Evolutionary conservation across 2,888 invertebrate genomes (phyloP), one percentile per base, ranked within the genome.

Genomic region (Aphrophora alni): DNA sequence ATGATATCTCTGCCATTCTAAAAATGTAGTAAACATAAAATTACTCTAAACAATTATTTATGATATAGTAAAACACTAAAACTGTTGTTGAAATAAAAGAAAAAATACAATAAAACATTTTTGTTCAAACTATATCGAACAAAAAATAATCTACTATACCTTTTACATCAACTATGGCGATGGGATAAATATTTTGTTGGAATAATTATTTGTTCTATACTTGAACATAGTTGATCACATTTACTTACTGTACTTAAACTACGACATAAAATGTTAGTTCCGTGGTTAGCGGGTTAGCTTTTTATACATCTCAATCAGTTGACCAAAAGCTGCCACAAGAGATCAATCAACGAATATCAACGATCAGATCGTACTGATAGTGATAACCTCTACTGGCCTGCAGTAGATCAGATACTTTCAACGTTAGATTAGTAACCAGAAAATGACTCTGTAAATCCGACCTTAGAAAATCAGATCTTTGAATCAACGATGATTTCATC

Each of bases 401-500:
- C 59, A 12, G 17, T 44, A 44, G 44, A 44, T 33, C 33, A 4
- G 10, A 33, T 33, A 33, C n/a, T n/a, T n/a, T 33, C 33, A 33
- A 14, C 44, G 17, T n/a, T n/a, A 14, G 44, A 14, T 44, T 44
- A 44, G 44, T 14, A n/a, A n/a, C n/a, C n/a, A n/a, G 5, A 33
- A 33, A 33, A 33, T 33, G 8, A 3, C 4, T 59, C 5, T 4
- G 59, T 14, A 21, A 59, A 7, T 21, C 59, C n/a, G 21, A 59
- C 21, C 1, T 59, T 10, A 33, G 1, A 59, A 1, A 21, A 75
- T 75, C 75, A 76, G 38, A 84, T 88, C 88, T 96, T 96, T 82
- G 93, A 93, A 88, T 97, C 96, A 82, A 97, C 94, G 84, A 97
- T 95, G 86, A 97, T 97, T 88, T 97, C 96, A 88, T 97, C 97